Evolutionary conservation across 2,113 vertebrate species (phyloP).

Genomic region (Columbina picui): DNA sequence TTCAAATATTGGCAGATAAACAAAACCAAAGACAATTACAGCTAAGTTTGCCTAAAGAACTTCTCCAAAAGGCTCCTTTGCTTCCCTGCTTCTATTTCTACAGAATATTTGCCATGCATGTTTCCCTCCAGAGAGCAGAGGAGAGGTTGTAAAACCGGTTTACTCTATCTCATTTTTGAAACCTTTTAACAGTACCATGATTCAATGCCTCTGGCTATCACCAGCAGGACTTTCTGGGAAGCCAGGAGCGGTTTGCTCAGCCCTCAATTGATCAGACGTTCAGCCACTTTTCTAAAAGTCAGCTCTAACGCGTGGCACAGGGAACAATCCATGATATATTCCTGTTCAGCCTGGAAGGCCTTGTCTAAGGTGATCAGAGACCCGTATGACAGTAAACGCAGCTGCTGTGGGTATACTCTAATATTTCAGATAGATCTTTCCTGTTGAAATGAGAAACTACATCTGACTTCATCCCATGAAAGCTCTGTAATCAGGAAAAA

Average conservation of each 20-base stretch:
- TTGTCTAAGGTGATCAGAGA: neutral
- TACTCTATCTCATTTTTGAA: neutral
- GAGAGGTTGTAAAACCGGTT: neutral
- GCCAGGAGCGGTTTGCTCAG: neutral
- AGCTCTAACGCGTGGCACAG: neutral
- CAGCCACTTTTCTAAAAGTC: neutral
- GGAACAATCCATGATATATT: neutral
- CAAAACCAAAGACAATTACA: neutral
- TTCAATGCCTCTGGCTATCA: accelerated
- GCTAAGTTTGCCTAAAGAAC: neutral
- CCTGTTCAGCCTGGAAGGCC: neutral
- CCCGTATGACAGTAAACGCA: neutral
- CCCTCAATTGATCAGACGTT: neutral
- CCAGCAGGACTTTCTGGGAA: neutral
- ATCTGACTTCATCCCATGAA: neutral
- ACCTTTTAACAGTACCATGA: neutral
- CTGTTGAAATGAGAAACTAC: neutral
- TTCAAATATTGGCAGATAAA: neutral
- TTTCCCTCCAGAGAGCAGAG: neutral
- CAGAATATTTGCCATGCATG: accelerated
- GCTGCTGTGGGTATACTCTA: neutral
- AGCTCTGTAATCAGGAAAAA: neutral
- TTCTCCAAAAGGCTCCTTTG: neutral
- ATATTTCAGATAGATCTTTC: neutral
- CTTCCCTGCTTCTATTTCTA: neutral